phyloP scores from a whole-genome alignment of 2,888 invertebrate species.

The Habroteleia sp. region DNA sequence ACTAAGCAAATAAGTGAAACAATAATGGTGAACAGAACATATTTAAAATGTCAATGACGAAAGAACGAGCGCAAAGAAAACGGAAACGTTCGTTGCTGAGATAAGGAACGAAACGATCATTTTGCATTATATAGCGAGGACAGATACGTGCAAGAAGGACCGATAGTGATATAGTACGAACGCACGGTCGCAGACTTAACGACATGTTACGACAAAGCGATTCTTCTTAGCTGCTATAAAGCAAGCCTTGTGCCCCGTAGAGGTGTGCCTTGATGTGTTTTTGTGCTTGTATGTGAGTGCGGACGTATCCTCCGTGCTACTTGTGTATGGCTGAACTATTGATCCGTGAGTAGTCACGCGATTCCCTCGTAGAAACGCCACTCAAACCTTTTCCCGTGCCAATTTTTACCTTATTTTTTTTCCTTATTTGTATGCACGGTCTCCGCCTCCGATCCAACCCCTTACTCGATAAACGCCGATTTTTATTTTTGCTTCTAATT shows the following conservation, averaged over 20 bases:
- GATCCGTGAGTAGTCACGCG: constrained; percentile 80
- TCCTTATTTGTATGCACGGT: constrained; percentile 63
- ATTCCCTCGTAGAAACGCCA: constrained; percentile 80
- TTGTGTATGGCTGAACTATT: constrained; percentile 75
- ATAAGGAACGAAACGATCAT: constrained; percentile 42
- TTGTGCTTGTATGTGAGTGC: constrained; percentile 37
- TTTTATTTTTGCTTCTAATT: constrained; percentile 45
- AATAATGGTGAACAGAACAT: not conserved
- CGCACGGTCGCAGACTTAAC: constrained; percentile 45
- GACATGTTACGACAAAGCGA: constrained; percentile 56
- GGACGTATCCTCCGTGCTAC: constrained; percentile 61
- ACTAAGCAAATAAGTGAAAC: no score
- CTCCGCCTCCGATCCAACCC: constrained; percentile 61
- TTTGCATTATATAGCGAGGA: constrained; percentile 47
- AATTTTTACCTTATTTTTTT: constrained; percentile 63
- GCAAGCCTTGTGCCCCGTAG: constrained; percentile 17
- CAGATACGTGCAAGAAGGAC: constrained; percentile 29
- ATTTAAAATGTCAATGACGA: constrained; percentile 6
- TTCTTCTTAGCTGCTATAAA: constrained; percentile 56
- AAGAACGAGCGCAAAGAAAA: constrained; percentile 1
- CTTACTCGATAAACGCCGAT: constrained; percentile 59
- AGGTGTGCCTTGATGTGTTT: constrained; percentile 51
- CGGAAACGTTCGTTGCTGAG: constrained; percentile 25
- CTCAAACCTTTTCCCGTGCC: constrained; percentile 75
- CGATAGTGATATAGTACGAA: constrained; percentile 21